Percentiles rank a stretch among this genome's conserved stretches.
Conservation (phyloP, 2,113 vertebrate genomes). For the Alligator sinensis region DNA sequence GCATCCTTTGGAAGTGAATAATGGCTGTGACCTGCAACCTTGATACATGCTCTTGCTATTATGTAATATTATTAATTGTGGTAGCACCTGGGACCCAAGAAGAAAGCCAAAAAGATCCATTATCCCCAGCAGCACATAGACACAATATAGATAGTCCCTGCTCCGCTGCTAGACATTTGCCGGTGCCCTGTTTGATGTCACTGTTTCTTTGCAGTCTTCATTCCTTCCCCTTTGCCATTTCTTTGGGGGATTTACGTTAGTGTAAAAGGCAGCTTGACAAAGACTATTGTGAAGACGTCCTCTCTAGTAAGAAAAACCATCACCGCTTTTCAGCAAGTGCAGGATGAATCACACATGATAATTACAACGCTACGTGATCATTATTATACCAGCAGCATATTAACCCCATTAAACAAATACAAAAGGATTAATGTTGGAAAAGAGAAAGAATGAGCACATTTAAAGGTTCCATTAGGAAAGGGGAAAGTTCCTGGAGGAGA, state of each 20-base stretch:
- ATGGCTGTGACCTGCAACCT: not conserved
- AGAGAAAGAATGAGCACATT: constrained; percentile 17
- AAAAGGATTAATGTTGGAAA: constrained; percentile 48
- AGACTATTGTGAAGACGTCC: constrained; percentile 58
- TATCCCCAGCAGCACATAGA: not conserved
- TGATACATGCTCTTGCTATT: not conserved
- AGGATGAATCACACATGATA: constrained; percentile 71
- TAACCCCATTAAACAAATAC: constrained; percentile 78
- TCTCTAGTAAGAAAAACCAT: constrained; percentile 40
- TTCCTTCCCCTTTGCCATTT: not conserved
- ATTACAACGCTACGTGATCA: constrained; percentile 65
- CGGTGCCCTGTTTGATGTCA: constrained; percentile 19
- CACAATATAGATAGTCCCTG: not conserved
- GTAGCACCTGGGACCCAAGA: constrained; percentile 27
- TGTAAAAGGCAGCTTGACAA: constrained; percentile 49
- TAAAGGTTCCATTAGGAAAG: not conserved
- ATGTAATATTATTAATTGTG: not conserved
- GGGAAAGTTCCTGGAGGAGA: not conserved
- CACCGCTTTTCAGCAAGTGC: constrained; percentile 57
- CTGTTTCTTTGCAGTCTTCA: not conserved
- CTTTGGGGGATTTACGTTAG: constrained; percentile 23
- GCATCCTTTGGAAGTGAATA: not conserved
- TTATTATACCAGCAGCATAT: constrained; percentile 72
- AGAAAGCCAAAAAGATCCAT: not conserved
- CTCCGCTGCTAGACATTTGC: constrained; percentile 11